Conservation (phyloP, 2,113 vertebrate genomes). For the Onychostruthus taczanowskii region DNA sequence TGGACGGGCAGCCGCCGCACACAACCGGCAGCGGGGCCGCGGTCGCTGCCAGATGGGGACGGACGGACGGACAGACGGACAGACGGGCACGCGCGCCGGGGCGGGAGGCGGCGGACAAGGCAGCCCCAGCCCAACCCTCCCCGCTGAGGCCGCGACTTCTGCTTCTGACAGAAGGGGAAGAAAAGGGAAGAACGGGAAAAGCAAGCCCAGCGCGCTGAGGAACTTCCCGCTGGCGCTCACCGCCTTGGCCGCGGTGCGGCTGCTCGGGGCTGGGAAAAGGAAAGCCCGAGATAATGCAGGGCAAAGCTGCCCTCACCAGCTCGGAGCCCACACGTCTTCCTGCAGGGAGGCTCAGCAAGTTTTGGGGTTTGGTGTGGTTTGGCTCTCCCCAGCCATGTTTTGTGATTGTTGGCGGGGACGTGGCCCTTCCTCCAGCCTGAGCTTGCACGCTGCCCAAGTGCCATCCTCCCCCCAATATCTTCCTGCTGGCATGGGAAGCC, state of each 20-base stretch:
- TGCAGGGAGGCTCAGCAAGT: background rate
- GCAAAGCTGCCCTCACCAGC: background rate
- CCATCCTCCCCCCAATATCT: background rate
- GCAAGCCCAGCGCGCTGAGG: background rate
- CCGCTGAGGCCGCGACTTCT: background rate
- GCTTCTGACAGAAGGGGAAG: background rate
- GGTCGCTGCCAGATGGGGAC: background rate
- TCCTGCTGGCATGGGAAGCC: background rate
- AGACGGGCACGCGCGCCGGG: background rate
- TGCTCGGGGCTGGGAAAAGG: fast-evolving
- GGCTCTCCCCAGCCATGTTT: background rate
- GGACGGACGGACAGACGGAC: background rate
- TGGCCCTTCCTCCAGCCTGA: background rate
- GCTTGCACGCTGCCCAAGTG: fast-evolving
- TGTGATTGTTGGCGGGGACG: background rate
- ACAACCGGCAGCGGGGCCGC: background rate
- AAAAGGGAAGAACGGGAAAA: background rate
- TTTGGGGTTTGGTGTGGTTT: background rate
- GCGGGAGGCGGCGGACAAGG: background rate
- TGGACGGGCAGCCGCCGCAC: background rate
- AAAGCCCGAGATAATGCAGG: background rate
- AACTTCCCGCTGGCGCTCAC: background rate
- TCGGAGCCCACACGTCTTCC: background rate
- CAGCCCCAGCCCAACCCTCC: background rate
- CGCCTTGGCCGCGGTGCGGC: background rate